These are phyloP conservation scores for Trachurus trachurus DNA, from an alignment of 2,797 vertebrate genomes.

Conservation along the genomic window DNA sequence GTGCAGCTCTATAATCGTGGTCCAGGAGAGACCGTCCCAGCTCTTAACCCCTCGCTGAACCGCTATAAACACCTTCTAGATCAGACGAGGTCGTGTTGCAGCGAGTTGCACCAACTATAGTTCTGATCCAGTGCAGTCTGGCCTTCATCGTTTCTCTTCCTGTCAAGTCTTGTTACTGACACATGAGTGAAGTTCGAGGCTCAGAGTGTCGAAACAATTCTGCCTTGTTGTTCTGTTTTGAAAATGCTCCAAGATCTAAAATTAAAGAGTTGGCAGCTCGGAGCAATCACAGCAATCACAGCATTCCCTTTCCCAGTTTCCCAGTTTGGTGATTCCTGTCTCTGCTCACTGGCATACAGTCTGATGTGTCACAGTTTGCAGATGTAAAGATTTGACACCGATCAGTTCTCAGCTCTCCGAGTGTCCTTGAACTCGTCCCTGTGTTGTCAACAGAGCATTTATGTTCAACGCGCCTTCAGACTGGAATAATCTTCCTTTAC, in stretches of 20 bases:
- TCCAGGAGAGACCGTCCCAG: not conserved
- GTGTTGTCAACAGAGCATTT: too few relatives aligned
- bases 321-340: not conserved
- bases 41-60: not conserved
- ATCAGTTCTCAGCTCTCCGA: not conserved
- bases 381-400: constrained; percentile 2
- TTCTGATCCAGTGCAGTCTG: not conserved
- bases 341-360: constrained; percentile 3
- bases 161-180: constrained; percentile 6
- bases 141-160: constrained; percentile 1
- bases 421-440: constrained; percentile 3
- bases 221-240: not conserved
- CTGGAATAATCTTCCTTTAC: too few relatives aligned
- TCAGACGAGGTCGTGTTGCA: not conserved
- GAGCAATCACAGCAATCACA: not conserved
- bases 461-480: too few relatives aligned
- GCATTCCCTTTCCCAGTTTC: not conserved
- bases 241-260: constrained; percentile 4
- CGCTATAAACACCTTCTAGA: constrained; percentile 1
- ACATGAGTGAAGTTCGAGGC: constrained; percentile 11
- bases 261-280: constrained; percentile 21
- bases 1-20: not conserved
- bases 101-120: not conserved
- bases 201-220: not conserved
- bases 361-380: not conserved